Percentiles rank a stretch among this genome's conserved stretches.
Evolutionary conservation across 2,797 vertebrate genomes (phyloP).

Genomic region (Danio kyathit): DNA sequence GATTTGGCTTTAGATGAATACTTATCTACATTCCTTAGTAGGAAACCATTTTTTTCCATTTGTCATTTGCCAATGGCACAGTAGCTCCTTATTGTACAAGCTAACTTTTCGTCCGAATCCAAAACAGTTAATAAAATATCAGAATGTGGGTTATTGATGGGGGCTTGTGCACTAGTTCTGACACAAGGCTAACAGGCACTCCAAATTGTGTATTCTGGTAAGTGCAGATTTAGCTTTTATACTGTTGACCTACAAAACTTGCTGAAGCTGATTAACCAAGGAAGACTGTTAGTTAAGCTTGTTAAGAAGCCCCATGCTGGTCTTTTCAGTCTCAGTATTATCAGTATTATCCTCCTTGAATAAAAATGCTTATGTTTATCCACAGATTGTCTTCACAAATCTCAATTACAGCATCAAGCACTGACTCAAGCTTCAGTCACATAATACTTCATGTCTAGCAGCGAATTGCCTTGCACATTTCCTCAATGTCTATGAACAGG

Average conservation of each 20-base stretch:
- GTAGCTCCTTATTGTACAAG: no score
- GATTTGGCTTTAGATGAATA: no score
- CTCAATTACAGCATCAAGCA: neutral
- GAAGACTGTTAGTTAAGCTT: neutral
- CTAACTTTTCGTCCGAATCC: no score
- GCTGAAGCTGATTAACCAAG: conserved; percentile 1
- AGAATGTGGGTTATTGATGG: no score
- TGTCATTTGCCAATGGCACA: no score
- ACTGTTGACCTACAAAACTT: conserved; percentile 8
- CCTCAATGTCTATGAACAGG: conserved; percentile 22
- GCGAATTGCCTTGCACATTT: neutral
- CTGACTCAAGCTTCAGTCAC: neutral
- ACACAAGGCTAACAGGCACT: no score
- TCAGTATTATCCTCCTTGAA: neutral
- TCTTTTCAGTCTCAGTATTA: neutral
- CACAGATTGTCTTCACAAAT: neutral
- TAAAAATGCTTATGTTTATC: neutral
- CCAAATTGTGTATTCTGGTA: neutral
- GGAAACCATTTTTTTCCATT: no score
- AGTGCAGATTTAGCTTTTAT: neutral
- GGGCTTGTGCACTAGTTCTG: no score
- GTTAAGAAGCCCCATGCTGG: conserved; percentile 1
- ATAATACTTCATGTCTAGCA: neutral
- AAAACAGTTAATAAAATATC: no score
- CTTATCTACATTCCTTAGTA: no score